Percentiles rank a stretch among this genome's conserved stretches.
Evolutionary conservation across 2,113 vertebrate species (phyloP).

Genomic region (Circaetus cinerascens): DNA sequence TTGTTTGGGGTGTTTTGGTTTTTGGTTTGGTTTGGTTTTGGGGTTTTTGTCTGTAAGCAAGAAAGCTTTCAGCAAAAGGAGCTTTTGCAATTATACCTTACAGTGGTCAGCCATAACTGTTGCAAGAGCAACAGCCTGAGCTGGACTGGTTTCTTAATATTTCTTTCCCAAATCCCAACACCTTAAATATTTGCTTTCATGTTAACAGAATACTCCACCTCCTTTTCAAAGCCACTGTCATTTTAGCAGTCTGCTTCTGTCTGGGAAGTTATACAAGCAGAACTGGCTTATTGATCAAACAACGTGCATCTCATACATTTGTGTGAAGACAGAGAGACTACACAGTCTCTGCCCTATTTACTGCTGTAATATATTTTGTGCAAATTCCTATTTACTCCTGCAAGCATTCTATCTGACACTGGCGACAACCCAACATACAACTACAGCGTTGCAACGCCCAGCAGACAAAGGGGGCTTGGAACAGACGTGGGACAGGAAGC

Average conservation of each 20-base stretch:
- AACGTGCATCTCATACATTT: accelerated
- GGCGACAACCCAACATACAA: accelerated
- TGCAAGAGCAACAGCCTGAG: neutral
- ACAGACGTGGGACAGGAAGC: neutral
- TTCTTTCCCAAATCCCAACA: neutral
- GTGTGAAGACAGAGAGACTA: neutral
- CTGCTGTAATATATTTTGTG: neutral
- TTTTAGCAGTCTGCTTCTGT: neutral
- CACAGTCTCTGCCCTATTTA: neutral
- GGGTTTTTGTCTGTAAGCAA: neutral
- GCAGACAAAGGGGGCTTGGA: neutral
- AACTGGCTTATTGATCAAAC: neutral
- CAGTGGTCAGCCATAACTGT: neutral
- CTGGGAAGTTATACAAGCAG: neutral
- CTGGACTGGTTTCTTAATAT: neutral
- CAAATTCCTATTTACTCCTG: neutral
- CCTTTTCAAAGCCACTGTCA: neutral
- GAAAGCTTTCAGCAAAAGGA: neutral
- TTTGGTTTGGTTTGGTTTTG: neutral
- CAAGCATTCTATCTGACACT: neutral
- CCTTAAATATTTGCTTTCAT: neutral
- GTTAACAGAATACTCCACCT: neutral
- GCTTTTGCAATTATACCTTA: neutral
- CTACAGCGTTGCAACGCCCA: accelerated
- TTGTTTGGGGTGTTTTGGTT: neutral